Evolutionary conservation across 2,797 vertebrate species (phyloP).

Genomic region (Propithecus perrieri): DNA sequence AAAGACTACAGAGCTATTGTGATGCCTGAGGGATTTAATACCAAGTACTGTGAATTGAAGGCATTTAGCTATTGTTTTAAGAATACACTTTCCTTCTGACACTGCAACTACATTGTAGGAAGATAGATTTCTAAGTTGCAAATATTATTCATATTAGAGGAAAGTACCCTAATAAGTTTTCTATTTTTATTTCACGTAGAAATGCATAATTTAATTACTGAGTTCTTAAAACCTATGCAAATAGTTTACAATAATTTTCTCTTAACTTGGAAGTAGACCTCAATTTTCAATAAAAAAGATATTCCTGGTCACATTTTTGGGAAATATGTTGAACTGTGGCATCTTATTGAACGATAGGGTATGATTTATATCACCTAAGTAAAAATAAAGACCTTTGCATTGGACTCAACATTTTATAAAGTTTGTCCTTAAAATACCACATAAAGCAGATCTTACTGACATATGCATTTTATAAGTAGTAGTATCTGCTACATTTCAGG

Average conservation of each 20-base stretch:
- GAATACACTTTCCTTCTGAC: neutral
- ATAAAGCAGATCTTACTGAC: neutral
- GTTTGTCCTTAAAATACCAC: neutral
- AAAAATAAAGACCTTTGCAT: neutral
- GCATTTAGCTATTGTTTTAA: slow-evolving; percentile 35
- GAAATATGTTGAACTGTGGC: neutral
- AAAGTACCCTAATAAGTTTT: neutral
- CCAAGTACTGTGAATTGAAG: neutral
- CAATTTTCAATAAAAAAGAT: neutral
- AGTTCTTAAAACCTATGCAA: neutral
- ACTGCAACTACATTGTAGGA: neutral
- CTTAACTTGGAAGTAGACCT: neutral
- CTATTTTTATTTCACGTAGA: neutral
- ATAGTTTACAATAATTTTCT: neutral
- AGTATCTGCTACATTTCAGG: neutral
- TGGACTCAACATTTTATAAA: neutral
- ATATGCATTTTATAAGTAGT: neutral
- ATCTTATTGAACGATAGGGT: neutral
- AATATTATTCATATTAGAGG: neutral
- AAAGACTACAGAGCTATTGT: neutral
- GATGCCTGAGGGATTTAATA: neutral
- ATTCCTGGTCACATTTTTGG: neutral
- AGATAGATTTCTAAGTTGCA: slow-evolving; percentile 3
- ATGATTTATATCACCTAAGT: neutral
- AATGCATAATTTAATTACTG: neutral